Evolutionary conservation across 2,797 vertebrate genomes (phyloP).

Genomic region (Bradypodion pumilum): DNA sequence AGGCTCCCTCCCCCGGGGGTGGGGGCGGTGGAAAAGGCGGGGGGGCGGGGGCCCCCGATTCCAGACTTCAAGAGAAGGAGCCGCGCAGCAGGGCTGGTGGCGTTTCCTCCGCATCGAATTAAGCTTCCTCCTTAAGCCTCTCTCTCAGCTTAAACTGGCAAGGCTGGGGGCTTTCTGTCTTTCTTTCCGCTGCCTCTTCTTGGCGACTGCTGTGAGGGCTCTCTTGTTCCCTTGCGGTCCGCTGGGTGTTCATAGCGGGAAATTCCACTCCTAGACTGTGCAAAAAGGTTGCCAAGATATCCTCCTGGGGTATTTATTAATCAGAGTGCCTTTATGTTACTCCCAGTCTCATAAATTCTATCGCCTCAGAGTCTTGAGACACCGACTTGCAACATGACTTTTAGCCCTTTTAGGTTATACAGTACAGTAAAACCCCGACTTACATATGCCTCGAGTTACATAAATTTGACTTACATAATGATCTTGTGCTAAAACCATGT

Average conservation of each 20-base stretch:
- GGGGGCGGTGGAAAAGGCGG: conserved; percentile 66
- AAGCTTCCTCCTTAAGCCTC: conserved; percentile 49
- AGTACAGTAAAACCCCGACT: no score
- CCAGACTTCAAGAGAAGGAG: conserved; percentile 62
- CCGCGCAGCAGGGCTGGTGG: conserved; percentile 56
- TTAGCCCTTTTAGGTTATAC: background rate
- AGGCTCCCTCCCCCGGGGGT: conserved; percentile 71
- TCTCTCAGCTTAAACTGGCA: conserved; percentile 1
- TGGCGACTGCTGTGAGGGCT: conserved; percentile 25
- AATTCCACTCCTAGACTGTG: background rate
- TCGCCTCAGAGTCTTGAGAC: background rate
- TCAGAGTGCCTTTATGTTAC: background rate
- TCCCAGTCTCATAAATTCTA: background rate
- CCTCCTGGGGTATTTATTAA: background rate
- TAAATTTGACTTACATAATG: no score
- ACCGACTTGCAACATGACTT: no score
- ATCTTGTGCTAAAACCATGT: no score
- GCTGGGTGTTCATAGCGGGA: conserved; percentile 16
- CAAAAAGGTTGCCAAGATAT: background rate
- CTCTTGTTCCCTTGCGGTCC: background rate
- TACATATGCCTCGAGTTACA: no score
- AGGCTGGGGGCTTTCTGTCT: conserved; percentile 25
- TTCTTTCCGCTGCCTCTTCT: conserved; percentile 1
- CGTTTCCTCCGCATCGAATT: conserved; percentile 64
- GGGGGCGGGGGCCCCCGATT: conserved; percentile 69